Conservation (phyloP, 2,113 vertebrate species). For the Alectura lathami region DNA sequence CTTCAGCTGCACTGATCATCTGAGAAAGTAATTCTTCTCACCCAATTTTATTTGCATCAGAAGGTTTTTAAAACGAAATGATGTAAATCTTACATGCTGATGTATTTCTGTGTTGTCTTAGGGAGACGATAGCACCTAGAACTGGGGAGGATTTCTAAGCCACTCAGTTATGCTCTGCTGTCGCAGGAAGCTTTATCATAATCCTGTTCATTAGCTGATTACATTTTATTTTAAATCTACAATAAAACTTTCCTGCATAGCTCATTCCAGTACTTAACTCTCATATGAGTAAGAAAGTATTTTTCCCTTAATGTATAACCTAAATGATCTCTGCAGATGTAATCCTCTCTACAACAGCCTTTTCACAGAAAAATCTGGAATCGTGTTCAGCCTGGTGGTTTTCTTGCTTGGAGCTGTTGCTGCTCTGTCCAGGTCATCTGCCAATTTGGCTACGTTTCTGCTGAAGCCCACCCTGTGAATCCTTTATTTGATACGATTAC, state of each 20-base stretch:
- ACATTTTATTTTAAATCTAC: neutral
- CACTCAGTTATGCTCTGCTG: neutral
- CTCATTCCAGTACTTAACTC: neutral
- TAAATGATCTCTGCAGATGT: neutral
- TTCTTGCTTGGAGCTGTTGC: neutral
- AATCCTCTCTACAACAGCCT: neutral
- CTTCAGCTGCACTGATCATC: neutral
- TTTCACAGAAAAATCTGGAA: neutral
- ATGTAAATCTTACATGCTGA: neutral
- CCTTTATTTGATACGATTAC: neutral
- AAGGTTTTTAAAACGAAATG: neutral
- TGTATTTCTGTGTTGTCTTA: neutral
- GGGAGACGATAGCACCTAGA: neutral
- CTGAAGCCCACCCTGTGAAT: neutral
- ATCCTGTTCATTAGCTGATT: neutral
- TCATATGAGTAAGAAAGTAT: neutral
- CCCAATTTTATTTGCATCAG: neutral
- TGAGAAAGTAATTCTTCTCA: neutral
- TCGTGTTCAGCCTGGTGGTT: neutral
- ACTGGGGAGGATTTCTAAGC: neutral
- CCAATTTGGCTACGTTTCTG: neutral
- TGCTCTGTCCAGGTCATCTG: neutral
- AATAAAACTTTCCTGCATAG: neutral
- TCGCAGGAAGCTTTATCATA: neutral
- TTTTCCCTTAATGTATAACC: neutral